Base-by-base conservation (phyloP, 2,888 invertebrate genomes). In the Cantharis flavilabris region DNA sequence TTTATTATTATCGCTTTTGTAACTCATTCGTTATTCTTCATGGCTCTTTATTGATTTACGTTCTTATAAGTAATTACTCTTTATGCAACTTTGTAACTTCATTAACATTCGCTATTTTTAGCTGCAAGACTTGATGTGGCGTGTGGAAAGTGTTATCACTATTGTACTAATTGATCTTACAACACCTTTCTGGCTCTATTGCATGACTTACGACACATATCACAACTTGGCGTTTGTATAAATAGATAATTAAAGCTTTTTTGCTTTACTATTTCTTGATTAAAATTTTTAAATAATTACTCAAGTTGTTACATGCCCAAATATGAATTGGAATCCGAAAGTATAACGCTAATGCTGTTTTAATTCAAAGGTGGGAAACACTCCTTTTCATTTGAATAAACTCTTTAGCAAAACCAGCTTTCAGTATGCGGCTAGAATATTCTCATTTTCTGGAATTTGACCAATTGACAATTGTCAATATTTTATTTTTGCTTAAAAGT, bases 21-120 rank as follows among this genome's bases (percentile, higher is more conserved):
- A 49, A 49, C n/a, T 49, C 49, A n/a, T n/a, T 49, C 9, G n/a
- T 49, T 49, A 49, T 49, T 49, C n/a, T 49, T n/a, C n/a, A n/a
- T n/a, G 49, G 5, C 49, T 49, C 49, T 11, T 69, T 73, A 73
- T 67, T 14, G 67, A 65, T 67, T 28, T 65, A 65, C 30, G 33
- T 67, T 72, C 64, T 16, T n/a, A 16, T 33, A 69, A 69, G 67
- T 73, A 67, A 73, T 49, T 73, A 73, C 65, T 69, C 30, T 70
- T 69, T 73, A 69, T 73, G 73, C 73, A 70, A 73, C 62, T 30
- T 70, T 69, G 62, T 73, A 73, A 73, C 69, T 69, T 73, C 73
- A 73, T 73, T 73, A 73, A 71, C 23, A 16, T 63, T 14, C n/a
- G 16, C 26, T 73, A 73, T 73, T 73, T 73, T 73, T 73, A 73